Percentiles rank a stretch among this genome's conserved stretches.
Conservation (phyloP, 1,140 invertebrate genomes). For the Orchesella cincta region DNA sequence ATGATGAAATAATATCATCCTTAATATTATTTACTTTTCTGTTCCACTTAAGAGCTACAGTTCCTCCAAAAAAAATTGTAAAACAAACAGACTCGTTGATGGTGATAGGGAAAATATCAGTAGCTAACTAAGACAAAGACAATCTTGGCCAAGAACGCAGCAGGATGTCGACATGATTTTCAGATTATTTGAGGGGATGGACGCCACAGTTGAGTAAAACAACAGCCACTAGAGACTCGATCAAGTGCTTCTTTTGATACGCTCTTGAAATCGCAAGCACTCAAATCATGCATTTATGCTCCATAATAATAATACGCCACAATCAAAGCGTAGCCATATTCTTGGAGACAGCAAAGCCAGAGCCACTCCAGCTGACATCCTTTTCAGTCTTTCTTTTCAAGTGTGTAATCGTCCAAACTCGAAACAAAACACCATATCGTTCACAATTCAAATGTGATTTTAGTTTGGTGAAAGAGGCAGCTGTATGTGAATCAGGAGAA, state of each 20-base stretch:
- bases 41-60: not conserved
- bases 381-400: not conserved
- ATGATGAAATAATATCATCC: too few species aligned
- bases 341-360: not conserved
- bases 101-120: not conserved
- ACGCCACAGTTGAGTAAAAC: not conserved
- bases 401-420: not conserved
- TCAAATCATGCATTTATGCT: not conserved
- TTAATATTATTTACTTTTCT: too few species aligned
- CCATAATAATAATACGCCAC: not conserved
- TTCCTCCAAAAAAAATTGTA: not conserved
- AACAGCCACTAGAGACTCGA: not conserved
- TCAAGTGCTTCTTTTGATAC: not conserved
- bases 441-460: too few species aligned
- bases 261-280: not conserved
- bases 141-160: not conserved
- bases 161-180: constrained; percentile 23
- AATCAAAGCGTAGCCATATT: not conserved
- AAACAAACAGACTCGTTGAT: not conserved
- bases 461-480: too few species aligned
- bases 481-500: too few species aligned
- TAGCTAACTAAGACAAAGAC: not conserved
- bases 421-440: not conserved
- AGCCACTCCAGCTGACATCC: not conserved
- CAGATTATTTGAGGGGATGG: not conserved